phyloP scores from a whole-genome alignment of 2,113 vertebrate genomes.

The Ptyas mucosa region DNA sequence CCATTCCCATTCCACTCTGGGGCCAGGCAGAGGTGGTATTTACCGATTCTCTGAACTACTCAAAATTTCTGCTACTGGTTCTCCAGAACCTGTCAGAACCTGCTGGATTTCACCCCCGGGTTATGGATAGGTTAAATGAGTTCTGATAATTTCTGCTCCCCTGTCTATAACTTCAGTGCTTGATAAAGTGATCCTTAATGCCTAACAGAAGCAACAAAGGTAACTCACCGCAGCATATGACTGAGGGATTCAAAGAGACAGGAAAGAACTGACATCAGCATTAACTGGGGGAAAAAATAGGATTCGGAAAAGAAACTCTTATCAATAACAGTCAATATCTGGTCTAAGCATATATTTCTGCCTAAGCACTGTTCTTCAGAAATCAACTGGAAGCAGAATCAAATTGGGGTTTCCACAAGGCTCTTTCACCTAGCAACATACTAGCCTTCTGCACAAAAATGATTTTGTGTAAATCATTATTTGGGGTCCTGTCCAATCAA shows the following conservation, averaged over 20 bases:
- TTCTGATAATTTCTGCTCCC: neutral
- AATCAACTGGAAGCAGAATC: neutral
- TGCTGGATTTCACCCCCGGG: too few species aligned
- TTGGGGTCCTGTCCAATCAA: neutral
- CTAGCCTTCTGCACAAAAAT: neutral
- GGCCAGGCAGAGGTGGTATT: too few species aligned
- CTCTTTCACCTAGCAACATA: neutral
- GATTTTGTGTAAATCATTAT: neutral
- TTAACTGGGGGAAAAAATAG: conserved; percentile 65
- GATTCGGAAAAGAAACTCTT: neutral
- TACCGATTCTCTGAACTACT: too few species aligned
- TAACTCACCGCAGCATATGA: conserved; percentile 77
- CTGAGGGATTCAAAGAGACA: conserved; percentile 80
- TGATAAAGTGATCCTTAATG: neutral
- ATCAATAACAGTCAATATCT: neutral
- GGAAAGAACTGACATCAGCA: conserved; percentile 79
- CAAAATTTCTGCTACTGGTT: too few species aligned
- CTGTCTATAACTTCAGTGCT: neutral
- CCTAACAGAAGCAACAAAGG: neutral
- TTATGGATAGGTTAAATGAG: neutral
- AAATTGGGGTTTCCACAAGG: neutral
- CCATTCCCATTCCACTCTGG: too few species aligned
- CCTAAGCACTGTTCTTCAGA: neutral
- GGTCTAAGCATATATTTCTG: neutral
- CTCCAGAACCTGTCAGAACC: too few species aligned